Conservation (phyloP, 2,797 vertebrate species). For the Jordanella pulchra region DNA sequence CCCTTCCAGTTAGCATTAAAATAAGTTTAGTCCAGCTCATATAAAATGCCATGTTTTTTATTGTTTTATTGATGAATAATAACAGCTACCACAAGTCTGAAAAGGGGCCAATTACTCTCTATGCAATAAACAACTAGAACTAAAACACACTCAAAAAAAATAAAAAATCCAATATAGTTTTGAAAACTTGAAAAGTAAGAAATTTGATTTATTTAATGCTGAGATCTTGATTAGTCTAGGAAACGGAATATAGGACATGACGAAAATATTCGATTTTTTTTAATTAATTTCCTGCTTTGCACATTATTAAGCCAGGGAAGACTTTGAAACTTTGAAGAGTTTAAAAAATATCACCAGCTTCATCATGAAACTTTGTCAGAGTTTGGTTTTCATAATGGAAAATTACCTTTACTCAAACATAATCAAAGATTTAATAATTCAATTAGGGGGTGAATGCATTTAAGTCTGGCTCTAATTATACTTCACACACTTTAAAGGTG, state of each 20-base stretch:
- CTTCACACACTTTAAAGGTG: slow-evolving; percentile 14
- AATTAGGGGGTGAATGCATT: slow-evolving; percentile 37
- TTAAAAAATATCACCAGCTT: neutral
- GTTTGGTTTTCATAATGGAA: slow-evolving; percentile 1
- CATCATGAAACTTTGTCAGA: slow-evolving; percentile 19
- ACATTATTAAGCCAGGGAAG: neutral
- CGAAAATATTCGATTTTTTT: neutral
- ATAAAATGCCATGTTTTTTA: no score
- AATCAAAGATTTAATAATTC: slow-evolving; percentile 38
- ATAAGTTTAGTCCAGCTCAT: no score
- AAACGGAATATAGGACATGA: neutral
- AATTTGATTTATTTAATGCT: neutral
- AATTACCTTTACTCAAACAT: slow-evolving; percentile 30
- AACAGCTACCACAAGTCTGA: no score
- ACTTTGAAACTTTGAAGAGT: neutral
- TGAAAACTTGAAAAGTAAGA: no score
- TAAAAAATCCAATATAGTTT: no score
- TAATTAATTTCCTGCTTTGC: neutral
- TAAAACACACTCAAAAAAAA: no score
- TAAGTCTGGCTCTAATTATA: slow-evolving; percentile 31
- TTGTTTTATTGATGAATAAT: no score
- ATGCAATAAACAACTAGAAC: no score
- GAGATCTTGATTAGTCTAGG: neutral
- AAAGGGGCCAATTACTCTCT: no score
- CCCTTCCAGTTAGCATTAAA: no score